Conservation (phyloP, 2,797 vertebrate species). For the Lithobates pipiens region DNA sequence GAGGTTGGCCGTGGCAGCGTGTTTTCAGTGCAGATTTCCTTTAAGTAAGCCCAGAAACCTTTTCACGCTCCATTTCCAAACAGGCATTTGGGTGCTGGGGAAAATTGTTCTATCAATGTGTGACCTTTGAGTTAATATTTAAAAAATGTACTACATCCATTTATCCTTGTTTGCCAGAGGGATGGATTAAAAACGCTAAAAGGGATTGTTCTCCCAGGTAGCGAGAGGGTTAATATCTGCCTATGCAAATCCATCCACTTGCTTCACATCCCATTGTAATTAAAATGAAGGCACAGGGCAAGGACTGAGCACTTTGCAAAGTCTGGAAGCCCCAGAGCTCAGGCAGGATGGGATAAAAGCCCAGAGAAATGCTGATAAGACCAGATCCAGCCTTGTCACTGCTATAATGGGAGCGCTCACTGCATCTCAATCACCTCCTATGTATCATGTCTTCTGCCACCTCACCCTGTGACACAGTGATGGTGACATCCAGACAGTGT, state of each 20-base stretch:
- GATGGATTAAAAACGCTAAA: neutral
- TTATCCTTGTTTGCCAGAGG: neutral
- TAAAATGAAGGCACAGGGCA: slow-evolving; percentile 58
- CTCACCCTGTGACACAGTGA: slow-evolving; percentile 56
- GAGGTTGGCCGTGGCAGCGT: neutral
- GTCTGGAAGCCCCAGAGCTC: slow-evolving; percentile 47
- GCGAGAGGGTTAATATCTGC: slow-evolving; percentile 42
- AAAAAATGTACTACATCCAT: neutral
- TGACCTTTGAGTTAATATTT: slow-evolving; percentile 21
- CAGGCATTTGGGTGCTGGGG: neutral
- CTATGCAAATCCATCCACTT: slow-evolving; percentile 51
- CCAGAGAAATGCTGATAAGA: slow-evolving; percentile 58
- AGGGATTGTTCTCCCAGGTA: neutral
- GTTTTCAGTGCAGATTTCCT: neutral
- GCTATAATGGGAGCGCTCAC: slow-evolving; percentile 58
- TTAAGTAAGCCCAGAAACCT: neutral
- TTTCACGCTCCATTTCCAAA: neutral
- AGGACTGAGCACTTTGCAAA: slow-evolving; percentile 51
- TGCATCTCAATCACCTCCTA: slow-evolving; percentile 60
- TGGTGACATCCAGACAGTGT: slow-evolving; percentile 61
- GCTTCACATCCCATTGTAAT: slow-evolving; percentile 58
- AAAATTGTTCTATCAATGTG: neutral
- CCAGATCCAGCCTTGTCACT: slow-evolving; percentile 54
- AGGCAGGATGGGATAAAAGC: slow-evolving; percentile 49
- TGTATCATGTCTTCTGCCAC: slow-evolving; percentile 60